Conservation (phyloP, 1,140 invertebrate species). For the Medauroidea extradentata region DNA sequence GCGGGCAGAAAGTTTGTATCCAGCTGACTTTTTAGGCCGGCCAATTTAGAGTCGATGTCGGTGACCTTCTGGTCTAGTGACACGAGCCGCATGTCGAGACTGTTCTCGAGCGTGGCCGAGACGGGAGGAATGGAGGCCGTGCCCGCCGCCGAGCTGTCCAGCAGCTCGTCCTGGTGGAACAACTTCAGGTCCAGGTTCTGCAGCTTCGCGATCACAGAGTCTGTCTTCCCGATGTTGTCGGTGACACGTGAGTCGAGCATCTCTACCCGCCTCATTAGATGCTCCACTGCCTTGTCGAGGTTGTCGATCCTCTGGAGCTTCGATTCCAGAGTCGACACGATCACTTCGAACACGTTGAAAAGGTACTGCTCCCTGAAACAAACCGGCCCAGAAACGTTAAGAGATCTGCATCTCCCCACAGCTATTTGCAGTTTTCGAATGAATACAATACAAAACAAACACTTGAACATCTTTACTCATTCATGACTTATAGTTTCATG, state of each 20-base stretch:
- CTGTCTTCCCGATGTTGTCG: conserved; percentile 79
- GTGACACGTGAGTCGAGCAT: conserved; percentile 71
- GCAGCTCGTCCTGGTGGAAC: conserved; percentile 47
- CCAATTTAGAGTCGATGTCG: conserved; percentile 72
- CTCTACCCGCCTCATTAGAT: conserved; percentile 77
- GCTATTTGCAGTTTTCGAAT: too few relatives aligned
- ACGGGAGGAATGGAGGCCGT: conserved; percentile 22
- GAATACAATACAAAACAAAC: too few relatives aligned
- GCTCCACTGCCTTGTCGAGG: conserved; percentile 78
- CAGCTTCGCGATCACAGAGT: conserved; percentile 70
- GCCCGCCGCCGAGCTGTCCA: conserved; percentile 33
- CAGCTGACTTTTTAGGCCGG: conserved; percentile 71
- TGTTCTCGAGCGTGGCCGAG: conserved; percentile 31
- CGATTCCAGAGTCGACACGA: conserved; percentile 79
- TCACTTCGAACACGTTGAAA: conserved; percentile 82
- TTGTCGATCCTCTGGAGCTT: conserved; percentile 83
- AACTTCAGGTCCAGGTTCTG: conserved; percentile 66
- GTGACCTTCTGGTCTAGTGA: conserved; percentile 75
- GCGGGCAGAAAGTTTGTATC: conserved; percentile 73
- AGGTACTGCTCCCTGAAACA: conserved; percentile 78
- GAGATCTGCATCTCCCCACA: too few relatives aligned
- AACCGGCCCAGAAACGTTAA: too few relatives aligned
- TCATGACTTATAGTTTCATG: too few relatives aligned
- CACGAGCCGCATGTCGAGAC: conserved; percentile 58
- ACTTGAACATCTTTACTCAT: too few relatives aligned